Percentiles rank a stretch among this genome's conserved stretches.
phyloP scores from a whole-genome alignment of 2,888 invertebrate species.

The Hydroisotoma schaefferi region DNA sequence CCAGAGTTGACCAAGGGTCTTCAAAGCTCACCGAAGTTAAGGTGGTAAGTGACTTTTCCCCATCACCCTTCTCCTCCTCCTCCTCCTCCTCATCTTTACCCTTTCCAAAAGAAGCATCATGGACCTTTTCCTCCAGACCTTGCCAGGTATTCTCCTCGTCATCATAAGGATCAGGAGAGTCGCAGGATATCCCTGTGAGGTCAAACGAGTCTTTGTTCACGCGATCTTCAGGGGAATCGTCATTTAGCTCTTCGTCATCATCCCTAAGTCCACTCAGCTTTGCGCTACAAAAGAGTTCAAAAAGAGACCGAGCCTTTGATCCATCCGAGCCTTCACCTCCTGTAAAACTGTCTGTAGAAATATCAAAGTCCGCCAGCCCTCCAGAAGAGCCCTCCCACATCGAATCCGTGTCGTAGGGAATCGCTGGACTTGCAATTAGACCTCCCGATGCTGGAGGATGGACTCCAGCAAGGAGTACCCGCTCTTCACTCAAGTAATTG shows the following conservation, averaged over 20 bases:
- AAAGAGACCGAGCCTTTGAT: conserved; percentile 34
- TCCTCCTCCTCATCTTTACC: not conserved
- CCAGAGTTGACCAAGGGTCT: not conserved
- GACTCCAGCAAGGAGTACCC: conserved; percentile 27
- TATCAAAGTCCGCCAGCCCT: not conserved
- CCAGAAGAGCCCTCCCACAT: not conserved
- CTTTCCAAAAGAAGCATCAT: not conserved
- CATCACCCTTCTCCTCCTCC: no score
- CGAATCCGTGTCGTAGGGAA: not conserved
- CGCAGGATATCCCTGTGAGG: no score
- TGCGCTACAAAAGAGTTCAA: conserved; percentile 36
- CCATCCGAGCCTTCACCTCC: conserved; percentile 26
- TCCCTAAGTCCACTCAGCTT: not conserved
- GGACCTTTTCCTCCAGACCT: not conserved
- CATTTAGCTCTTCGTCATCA: conserved; percentile 2
- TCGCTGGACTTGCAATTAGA: conserved; percentile 7
- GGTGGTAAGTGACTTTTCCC: not conserved
- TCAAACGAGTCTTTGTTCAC: not conserved
- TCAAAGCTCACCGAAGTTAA: no score
- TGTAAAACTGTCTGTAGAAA: not conserved
- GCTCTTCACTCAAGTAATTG: conserved; percentile 13
- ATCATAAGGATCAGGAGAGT: not conserved
- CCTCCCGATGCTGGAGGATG: conserved; percentile 28
- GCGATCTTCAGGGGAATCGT: not conserved
- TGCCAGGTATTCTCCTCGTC: not conserved